A percentile compares a stretch with the other conserved stretches of the same genome.
These are phyloP conservation scores for Phrynocephalus vlangalii DNA, from an alignment of 2,797 vertebrate genomes.

Conservation along the genomic window DNA sequence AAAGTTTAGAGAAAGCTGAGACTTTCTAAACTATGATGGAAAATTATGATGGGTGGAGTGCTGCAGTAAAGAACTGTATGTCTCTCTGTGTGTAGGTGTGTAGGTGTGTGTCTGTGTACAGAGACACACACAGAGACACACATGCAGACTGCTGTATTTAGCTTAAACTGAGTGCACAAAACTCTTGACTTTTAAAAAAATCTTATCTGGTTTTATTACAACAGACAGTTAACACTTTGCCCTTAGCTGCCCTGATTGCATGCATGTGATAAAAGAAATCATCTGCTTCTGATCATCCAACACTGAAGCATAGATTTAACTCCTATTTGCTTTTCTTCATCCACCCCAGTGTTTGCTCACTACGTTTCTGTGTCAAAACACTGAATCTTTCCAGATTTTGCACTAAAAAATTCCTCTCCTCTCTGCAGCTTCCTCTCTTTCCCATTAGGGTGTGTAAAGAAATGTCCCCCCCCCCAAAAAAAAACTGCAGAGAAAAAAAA, in stretches of 20 bases:
- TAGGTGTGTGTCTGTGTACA: neutral
- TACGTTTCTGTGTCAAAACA: neutral
- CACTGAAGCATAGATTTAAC: neutral
- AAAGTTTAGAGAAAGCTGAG: constrained; percentile 78
- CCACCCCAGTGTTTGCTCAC: neutral
- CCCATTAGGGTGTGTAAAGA: neutral
- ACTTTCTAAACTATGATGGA: constrained; percentile 73
- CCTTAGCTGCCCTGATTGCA: neutral
- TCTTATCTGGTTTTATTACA: constrained; percentile 7
- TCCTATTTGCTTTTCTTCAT: neutral
- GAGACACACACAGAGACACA: no score
- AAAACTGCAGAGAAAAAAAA: no score
- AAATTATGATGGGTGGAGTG: neutral
- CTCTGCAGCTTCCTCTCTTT: neutral
- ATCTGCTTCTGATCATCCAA: neutral
- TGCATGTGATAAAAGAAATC: neutral
- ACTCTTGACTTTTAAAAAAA: neutral
- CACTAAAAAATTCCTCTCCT: neutral
- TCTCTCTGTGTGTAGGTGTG: neutral
- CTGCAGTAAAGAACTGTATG: neutral
- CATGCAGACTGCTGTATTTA: neutral
- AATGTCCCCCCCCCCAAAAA: no score
- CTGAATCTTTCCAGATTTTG: neutral
- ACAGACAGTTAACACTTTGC: neutral
- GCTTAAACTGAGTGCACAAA: neutral